phyloP scores from a whole-genome alignment of 1,140 invertebrate genomes.

The Melipona quadrifasciata region DNA sequence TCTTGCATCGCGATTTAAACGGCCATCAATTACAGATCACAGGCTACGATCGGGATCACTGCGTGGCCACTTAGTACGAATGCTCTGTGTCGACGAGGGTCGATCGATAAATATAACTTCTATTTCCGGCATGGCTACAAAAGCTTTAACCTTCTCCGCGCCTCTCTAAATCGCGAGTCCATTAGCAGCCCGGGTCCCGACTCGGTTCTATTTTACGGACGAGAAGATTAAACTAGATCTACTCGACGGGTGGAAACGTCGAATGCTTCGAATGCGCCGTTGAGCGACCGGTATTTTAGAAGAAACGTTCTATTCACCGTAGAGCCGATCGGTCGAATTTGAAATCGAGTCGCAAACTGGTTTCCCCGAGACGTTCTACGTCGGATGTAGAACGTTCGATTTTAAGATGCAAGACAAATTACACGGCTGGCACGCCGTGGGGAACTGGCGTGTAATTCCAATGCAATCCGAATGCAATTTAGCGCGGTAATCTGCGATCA shows the following conservation, averaged over 20 bases:
- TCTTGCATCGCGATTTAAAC: constrained; percentile 35
- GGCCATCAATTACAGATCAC: constrained; percentile 42
- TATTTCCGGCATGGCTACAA: constrained; percentile 37
- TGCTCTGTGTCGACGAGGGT: not conserved
- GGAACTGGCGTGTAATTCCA: constrained; percentile 8
- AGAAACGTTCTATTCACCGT: no score
- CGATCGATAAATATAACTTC: constrained; percentile 47
- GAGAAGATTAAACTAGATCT: not conserved
- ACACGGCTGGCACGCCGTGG: not conserved
- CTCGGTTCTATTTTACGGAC: not conserved
- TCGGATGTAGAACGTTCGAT: not conserved
- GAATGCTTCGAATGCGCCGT: not conserved
- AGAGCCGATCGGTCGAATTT: not conserved
- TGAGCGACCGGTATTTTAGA: no score
- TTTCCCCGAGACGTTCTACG: not conserved
- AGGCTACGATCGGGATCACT: constrained; percentile 29
- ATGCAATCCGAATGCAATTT: not conserved
- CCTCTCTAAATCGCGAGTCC: constrained; percentile 21
- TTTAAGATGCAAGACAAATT: not conserved
- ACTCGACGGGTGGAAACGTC: not conserved
- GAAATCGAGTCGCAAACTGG: not conserved
- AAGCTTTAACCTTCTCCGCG: constrained; percentile 17
- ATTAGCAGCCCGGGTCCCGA: not conserved
- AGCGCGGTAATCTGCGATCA: not conserved
- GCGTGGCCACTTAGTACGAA: constrained; percentile 23